Evolutionary conservation across 2,113 vertebrate genomes (phyloP), one percentile per base, ranked within the genome.

Genomic region (Campylomormyrus tamandua): DNA sequence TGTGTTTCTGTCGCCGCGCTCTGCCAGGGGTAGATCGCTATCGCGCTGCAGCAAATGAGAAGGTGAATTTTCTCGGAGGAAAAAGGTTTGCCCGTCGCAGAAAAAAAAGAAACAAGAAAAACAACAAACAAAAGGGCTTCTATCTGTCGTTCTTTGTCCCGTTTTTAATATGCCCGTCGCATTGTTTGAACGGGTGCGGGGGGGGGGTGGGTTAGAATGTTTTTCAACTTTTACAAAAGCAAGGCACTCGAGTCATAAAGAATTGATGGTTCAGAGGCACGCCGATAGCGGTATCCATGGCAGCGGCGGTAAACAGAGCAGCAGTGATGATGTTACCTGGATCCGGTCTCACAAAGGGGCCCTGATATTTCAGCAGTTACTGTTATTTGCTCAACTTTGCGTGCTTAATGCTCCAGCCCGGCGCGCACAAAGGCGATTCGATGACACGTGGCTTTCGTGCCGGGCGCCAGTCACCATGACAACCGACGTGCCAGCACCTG

Each of bases 401-500:
- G 93, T 94, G 96, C 95, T 97, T 95, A 92, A 94, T 96, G 95
- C 94, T 93, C 89, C 92, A 92, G 93, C 39, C 92, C 87, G 86
- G 93, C 94, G 95, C 92, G 95, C 94, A 96, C 96, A 96, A 97
- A 94, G 97, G 96, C 96, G 92, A 94, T 95, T 92, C 94, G 93
- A 93, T 94, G 96, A 97, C 93, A 96, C 66, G 89, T 93, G 91
- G 93, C 93, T 94, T 95, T 94, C 31, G 93, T 93, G 91, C 94
- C 92, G 92, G 93, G 93, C 94, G 92, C 90, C 15, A 4, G 95
- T 89, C 90, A 90, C 96, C 95, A 95, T 95, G 94, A 97, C 96
- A 95, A 97, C 96, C 90, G 96, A 95, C 97, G 93, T 96, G 97
- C 95, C 96, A 92, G 96, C 96, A 96, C 97, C 97, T 98, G 97